Conservation (phyloP, 1,140 invertebrate species). For the Ceratosolen solmsi region DNA sequence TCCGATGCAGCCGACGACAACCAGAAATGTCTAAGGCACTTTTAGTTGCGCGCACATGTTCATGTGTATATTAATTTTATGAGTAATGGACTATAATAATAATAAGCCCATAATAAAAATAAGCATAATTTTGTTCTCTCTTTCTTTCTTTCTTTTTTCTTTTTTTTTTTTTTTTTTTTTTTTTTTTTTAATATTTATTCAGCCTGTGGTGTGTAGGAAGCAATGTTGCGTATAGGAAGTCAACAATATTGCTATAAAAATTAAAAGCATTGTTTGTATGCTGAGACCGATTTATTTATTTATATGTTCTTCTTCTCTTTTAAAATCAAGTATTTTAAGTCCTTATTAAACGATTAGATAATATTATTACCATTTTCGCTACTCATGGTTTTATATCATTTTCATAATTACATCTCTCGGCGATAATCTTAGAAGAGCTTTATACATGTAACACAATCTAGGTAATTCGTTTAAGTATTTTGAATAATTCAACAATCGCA, state of each 20-base stretch:
- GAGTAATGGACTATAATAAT: no score
- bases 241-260: background rate
- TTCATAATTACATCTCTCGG: background rate
- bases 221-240: background rate
- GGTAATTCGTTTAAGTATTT: background rate
- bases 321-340: background rate
- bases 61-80: no score
- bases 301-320: background rate
- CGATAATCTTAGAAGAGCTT: background rate
- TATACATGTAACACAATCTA: background rate
- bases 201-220: no score
- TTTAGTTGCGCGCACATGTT: no score
- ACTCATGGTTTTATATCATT: background rate
- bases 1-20: no score
- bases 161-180: no score
- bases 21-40: no score
- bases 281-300: background rate
- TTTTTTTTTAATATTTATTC: no score
- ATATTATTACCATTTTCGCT: background rate
- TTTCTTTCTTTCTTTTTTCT: no score
- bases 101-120: no score
- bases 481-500: background rate
- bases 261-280: background rate
- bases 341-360: background rate
- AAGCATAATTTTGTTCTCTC: no score